Evolutionary conservation across 2,888 invertebrate species (phyloP), one percentile per base, ranked within the genome.

Genomic region (Eupithecia vulgata): DNA sequence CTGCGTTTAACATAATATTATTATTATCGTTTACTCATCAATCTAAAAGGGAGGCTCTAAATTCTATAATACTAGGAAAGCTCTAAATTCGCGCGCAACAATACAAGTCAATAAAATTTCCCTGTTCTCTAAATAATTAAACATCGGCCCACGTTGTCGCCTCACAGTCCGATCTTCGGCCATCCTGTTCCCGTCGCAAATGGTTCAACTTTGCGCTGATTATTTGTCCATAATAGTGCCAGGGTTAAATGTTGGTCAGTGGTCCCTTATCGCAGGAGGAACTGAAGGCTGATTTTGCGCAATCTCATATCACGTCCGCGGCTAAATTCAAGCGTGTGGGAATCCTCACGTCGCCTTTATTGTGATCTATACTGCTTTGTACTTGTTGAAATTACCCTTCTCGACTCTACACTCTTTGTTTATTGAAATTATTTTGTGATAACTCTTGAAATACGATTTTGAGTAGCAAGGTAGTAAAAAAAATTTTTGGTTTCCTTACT

Each of bases 261-360:
- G 65, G 72, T 85, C 85, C 85, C 87, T 93, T 94, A 93, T 93
- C 93, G 84, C 81, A 88, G 85, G 89, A 92, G 92, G 93, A 93
- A 91, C 92, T 86, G 91, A 92, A 93, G 93, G 93, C 92, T 93
- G 88, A 83, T 90, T 91, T 94, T 94, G 92, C 93, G 94, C 93
- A 94, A 94, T 87, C 88, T 76, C 86, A 80, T 91, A 91, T 91
- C 92, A 86, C 91, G 89, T 90, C 91, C 91, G 91, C 85, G 82
- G 86, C 88, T 89, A 88, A 88, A 88, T 87, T 89, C 88, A 87
- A 83, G 84, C 86, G 86, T 87, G 88, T 90, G 88, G 87, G 89
- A 90, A 91, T 87, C 87, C 83, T 79, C 79, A 79, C 80, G 81
- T 83, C 79, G 76, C 80, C 79, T 80, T 81, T 82, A 82, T 77